Evolutionary conservation across 2,113 vertebrate genomes (phyloP).

Genomic region (Urocynchramus pylzowi): DNA sequence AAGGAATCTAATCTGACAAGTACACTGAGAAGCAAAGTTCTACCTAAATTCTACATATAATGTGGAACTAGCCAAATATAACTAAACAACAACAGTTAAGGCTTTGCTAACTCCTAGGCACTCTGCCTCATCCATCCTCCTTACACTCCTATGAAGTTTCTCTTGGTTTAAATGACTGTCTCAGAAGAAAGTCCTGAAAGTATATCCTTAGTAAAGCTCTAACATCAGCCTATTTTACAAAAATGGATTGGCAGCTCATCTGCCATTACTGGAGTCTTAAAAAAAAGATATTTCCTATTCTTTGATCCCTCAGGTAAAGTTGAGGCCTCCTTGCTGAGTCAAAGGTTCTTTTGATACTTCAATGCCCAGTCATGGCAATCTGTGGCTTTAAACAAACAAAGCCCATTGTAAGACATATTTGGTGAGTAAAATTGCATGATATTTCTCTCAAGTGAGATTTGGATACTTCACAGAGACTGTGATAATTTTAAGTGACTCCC

Average conservation of each 20-base stretch:
- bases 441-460: not conserved
- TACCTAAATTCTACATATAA: not conserved
- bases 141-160: not conserved
- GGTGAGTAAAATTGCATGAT: not conserved
- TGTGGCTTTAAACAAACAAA: not conserved
- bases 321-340: not conserved
- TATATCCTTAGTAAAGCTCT: not conserved
- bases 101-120: not conserved
- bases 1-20: not conserved
- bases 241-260: not conserved
- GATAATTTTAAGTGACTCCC: not conserved
- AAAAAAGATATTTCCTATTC: not conserved
- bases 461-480: not conserved
- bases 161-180: not conserved
- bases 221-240: not conserved
- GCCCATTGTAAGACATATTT: not conserved
- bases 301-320: not conserved
- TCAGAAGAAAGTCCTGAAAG: not conserved
- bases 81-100: not conserved
- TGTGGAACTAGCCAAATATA: not conserved
- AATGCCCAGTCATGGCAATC: not conserved
- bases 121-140: not conserved
- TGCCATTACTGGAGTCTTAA: not conserved
- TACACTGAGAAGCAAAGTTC: not conserved
- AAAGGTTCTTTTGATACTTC: not conserved